Evolutionary conservation across 2,888 invertebrate genomes (phyloP).

Genomic region (Carpatolechia fugitivella): DNA sequence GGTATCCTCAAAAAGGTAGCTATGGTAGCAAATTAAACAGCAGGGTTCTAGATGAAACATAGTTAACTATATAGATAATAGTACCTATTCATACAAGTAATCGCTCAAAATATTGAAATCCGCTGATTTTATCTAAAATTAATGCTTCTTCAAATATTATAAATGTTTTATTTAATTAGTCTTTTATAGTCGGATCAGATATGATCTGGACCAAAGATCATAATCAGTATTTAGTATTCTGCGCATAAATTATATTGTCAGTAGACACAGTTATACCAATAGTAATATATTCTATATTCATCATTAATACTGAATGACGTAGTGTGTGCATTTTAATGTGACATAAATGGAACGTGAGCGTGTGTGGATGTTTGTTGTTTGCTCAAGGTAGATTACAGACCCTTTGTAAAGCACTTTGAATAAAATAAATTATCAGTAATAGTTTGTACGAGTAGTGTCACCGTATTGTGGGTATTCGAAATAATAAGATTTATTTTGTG

Average conservation of each 20-base stretch:
- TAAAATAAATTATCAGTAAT: too few species aligned
- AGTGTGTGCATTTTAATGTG: background rate
- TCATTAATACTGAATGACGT: background rate
- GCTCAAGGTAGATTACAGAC: too few species aligned
- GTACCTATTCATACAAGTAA: background rate
- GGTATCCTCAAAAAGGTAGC: background rate
- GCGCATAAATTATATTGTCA: constrained; percentile 7
- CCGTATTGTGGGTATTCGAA: too few species aligned
- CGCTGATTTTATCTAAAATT: background rate
- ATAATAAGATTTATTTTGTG: too few species aligned
- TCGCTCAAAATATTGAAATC: background rate
- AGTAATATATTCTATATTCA: background rate
- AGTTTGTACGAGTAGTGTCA: too few species aligned
- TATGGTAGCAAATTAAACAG: background rate
- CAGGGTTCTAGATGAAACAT: background rate
- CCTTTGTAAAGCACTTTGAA: too few species aligned
- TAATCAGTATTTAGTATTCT: background rate
- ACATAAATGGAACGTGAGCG: background rate
- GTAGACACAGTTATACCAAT: constrained; percentile 11
- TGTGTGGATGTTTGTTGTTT: background rate
- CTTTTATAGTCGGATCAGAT: background rate
- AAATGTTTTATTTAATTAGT: constrained; percentile 4
- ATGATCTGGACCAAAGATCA: constrained; percentile 2
- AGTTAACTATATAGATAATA: background rate
- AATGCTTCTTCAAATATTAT: background rate